Conservation (phyloP, 2,888 invertebrate species). For the Barypeithes pellucidus region DNA sequence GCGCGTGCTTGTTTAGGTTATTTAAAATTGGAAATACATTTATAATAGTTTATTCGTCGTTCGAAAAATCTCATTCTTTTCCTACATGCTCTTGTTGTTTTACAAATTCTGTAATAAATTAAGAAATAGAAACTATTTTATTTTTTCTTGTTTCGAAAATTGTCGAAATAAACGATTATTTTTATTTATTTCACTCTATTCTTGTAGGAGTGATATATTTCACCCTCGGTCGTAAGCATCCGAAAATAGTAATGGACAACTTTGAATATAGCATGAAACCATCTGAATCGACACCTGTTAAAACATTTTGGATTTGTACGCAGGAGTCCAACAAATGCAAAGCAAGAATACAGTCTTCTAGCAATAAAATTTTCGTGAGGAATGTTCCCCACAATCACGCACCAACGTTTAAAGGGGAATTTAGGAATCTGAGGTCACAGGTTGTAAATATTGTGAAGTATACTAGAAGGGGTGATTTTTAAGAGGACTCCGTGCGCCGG, state of each 20-base stretch:
- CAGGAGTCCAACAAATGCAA: constrained; percentile 51
- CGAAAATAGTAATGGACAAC: constrained; percentile 57
- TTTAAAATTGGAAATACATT: too few relatives aligned
- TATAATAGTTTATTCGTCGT: too few relatives aligned
- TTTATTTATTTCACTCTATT: not conserved
- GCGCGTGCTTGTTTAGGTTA: too few relatives aligned
- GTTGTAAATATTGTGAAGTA: constrained; percentile 15
- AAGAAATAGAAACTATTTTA: too few relatives aligned
- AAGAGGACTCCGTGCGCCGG: too few relatives aligned
- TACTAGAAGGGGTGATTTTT: not conserved
- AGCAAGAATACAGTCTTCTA: constrained; percentile 52
- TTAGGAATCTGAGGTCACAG: constrained; percentile 25
- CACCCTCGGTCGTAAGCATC: constrained; percentile 55
- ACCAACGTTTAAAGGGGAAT: constrained; percentile 37
- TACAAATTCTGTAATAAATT: too few relatives aligned
- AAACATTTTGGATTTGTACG: constrained; percentile 58
- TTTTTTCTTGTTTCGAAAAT: too few relatives aligned
- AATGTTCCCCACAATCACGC: constrained; percentile 33
- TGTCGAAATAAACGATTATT: not conserved
- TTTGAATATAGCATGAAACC: constrained; percentile 56
- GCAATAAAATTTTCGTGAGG: constrained; percentile 48
- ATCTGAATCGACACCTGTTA: constrained; percentile 34
- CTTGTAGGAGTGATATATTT: constrained; percentile 32
- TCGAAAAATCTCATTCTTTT: too few relatives aligned
- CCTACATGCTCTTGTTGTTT: too few relatives aligned